Evolutionary conservation across 2,113 vertebrate species (phyloP).

Genomic region (Pteronura brasiliensis): DNA sequence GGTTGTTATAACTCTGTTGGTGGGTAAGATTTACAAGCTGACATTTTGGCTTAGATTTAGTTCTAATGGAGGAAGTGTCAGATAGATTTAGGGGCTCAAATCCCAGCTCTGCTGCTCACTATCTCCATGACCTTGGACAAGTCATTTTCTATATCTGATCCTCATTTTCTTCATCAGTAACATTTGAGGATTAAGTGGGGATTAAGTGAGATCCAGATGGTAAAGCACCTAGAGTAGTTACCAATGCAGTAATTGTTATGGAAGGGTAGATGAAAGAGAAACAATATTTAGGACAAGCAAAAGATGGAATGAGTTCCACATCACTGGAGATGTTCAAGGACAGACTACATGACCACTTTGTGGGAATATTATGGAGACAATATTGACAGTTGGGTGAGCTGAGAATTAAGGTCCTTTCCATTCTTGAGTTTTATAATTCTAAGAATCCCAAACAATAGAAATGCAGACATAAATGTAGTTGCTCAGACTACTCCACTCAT

Average conservation of each 20-base stretch:
- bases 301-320: background rate
- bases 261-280: background rate
- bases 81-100: background rate
- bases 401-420: background rate
- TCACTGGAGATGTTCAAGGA: background rate
- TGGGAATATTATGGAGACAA: background rate
- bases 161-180: background rate
- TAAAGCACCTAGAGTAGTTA: background rate
- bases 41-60: background rate
- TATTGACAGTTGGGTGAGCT: background rate
- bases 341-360: background rate
- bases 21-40: background rate
- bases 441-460: background rate
- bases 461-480: background rate
- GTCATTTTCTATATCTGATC: background rate
- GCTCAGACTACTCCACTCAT: background rate
- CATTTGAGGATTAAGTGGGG: background rate
- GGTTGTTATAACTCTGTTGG: background rate
- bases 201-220: background rate
- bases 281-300: background rate
- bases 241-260: background rate
- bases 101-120: background rate
- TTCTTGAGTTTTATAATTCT: conserved; percentile 8
- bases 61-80: background rate
- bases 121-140: background rate